These are phyloP conservation scores for Dynastes maya DNA, from an alignment of 2,888 invertebrate species.

Conservation along the genomic window DNA sequence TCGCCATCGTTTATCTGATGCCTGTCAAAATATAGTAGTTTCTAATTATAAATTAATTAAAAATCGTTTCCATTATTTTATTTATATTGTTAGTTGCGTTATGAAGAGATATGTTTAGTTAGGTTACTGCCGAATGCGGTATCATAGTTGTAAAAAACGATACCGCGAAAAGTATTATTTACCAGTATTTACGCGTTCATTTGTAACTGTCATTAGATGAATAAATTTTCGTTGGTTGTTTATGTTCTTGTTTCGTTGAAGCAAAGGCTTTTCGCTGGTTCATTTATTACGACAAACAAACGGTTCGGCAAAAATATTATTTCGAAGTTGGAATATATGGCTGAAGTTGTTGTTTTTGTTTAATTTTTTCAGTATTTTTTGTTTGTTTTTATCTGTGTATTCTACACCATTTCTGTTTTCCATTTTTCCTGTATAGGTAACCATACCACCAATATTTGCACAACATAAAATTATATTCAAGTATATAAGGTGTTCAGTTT, in stretches of 20 bases:
- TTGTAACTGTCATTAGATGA: neutral
- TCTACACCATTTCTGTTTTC: no score
- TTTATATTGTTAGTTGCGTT: conserved; percentile 36
- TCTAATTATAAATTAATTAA: conserved; percentile 46
- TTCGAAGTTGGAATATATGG: no score
- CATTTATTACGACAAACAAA: no score
- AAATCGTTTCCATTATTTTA: conserved; percentile 44
- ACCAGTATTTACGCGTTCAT: neutral
- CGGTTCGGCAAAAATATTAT: no score
- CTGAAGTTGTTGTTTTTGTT: no score
- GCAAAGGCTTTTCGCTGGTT: neutral
- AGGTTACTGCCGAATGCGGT: neutral
- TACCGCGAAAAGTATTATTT: neutral
- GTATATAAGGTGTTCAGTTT: no score
- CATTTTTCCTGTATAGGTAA: no score
- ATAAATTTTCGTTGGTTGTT: neutral
- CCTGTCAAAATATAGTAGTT: conserved; percentile 46
- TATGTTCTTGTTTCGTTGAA: conserved; percentile 2
- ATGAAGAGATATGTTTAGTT: neutral
- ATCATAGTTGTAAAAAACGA: neutral
- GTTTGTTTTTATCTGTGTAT: no score
- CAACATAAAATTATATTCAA: no score
- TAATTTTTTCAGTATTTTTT: no score
- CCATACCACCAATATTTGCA: no score
- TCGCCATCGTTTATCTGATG: conserved; percentile 41